phyloP scores from a whole-genome alignment of 2,113 vertebrate genomes.

The Rafetus swinhoei region DNA sequence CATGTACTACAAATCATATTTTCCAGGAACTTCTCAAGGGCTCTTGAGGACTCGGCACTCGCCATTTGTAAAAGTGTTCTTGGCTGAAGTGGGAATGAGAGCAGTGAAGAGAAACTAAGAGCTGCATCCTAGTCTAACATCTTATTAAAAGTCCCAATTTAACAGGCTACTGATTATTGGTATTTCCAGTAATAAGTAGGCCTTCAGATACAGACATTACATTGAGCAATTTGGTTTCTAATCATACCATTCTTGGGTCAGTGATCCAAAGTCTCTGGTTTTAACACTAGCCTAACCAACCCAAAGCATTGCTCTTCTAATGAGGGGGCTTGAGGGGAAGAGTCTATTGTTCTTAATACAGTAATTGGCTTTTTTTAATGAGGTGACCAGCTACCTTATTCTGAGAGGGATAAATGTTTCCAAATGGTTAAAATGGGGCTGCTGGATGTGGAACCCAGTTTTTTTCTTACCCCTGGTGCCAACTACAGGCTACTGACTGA shows the following conservation, averaged over 20 bases:
- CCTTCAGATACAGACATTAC: neutral
- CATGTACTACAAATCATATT: neutral
- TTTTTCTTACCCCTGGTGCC: neutral
- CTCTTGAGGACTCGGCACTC: neutral
- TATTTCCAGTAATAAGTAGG: neutral
- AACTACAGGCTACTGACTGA: neutral
- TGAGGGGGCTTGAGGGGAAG: neutral
- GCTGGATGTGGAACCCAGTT: neutral
- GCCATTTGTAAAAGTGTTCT: neutral
- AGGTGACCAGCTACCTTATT: neutral
- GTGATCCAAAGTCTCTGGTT: neutral
- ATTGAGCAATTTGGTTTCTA: neutral
- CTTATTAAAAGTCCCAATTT: conserved; percentile 19
- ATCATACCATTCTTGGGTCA: neutral
- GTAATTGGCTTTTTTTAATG: neutral
- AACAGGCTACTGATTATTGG: neutral
- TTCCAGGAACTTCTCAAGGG: conserved; percentile 16
- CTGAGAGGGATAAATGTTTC: neutral
- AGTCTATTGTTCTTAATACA: neutral
- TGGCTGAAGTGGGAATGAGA: neutral
- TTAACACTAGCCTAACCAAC: neutral
- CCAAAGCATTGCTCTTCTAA: neutral
- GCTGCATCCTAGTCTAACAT: neutral
- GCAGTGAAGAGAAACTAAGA: conserved; percentile 19
- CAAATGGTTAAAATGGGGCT: neutral